phyloP scores from a whole-genome alignment of 2,113 vertebrate species.

The Psilopsiagon aymara region DNA sequence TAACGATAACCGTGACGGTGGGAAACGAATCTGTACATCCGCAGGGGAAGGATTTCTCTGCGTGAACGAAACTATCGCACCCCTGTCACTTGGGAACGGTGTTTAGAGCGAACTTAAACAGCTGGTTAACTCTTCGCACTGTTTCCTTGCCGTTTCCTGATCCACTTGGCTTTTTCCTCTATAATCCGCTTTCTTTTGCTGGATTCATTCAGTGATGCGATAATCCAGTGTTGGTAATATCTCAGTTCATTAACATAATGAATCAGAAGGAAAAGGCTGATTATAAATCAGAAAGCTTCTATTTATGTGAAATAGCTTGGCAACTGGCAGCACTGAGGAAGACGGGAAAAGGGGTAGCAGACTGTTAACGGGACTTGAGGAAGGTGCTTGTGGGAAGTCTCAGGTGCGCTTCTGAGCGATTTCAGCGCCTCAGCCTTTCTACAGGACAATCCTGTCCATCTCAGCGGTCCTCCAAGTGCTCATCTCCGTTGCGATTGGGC shows the following conservation, averaged over 20 bases:
- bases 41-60: neutral
- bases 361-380: neutral
- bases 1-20: neutral
- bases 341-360: neutral
- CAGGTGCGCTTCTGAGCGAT: neutral
- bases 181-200: slow-evolving; percentile 49
- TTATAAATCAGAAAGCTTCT: slow-evolving; percentile 64
- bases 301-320: slow-evolving; percentile 65
- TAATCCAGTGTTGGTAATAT: slow-evolving; percentile 59
- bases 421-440: neutral
- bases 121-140: neutral
- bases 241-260: slow-evolving; percentile 67
- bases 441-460: neutral
- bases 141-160: neutral
- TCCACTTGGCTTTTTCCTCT: slow-evolving; percentile 42
- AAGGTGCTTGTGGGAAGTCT: neutral
- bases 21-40: neutral
- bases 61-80: neutral
- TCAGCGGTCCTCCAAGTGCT: neutral
- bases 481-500: neutral
- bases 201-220: slow-evolving; percentile 53
- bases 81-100: neutral
- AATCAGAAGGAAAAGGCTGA: slow-evolving; percentile 67
- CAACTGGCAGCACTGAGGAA: slow-evolving; percentile 29
- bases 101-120: neutral